Evolutionary conservation across 2,888 invertebrate genomes (phyloP), one percentile per base, ranked within the genome.

Genomic region (Falcaria lacertinaria): DNA sequence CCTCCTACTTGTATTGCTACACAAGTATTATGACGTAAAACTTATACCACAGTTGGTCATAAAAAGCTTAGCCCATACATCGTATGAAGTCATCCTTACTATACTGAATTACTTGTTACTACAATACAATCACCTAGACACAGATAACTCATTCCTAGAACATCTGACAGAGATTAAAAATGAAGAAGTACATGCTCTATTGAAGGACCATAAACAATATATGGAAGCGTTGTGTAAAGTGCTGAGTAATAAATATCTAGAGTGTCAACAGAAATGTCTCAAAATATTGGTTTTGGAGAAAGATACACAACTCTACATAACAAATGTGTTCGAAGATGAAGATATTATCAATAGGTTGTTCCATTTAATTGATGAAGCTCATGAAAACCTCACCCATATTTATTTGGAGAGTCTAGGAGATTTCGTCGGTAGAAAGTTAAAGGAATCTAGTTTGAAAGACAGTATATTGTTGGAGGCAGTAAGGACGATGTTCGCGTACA

Each of bases 231-330:
- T 86, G 4, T 71, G 71, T 43, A 25, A 59, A 2, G 44, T 75
- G 4, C 43, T 81, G 0, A 64, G 67, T 25, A 53, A 45, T 6
- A 57, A 61, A 38, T 81, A 82, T 50, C 51, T 73, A 7, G 82
- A 85, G 50, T 83, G 83, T 44, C 66, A 61, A 28, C 76, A 78
- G 42, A 87, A 85, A 55, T 60, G 74, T 15, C 53, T 87, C 1
- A 71, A 64, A 59, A 46, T 87, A 2, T 45, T 88, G 0, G 60
- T 69, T 1, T 47, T 78, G 16, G 66, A 75, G 43, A 58, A 63
- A 0, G 47, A 78, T 33, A 78, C 78, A 0, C 75, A 82, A 32
- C 54, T 39, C 14, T 44, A 57, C 15, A 66, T 83, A 6, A 53
- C 82, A 1, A 49, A 58, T 35, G 51, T 57, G 0, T 60, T 56